Evolutionary conservation across 2,888 invertebrate genomes (phyloP), one percentile per base, ranked within the genome.

Genomic region (Drosophila atroscutellata): DNA sequence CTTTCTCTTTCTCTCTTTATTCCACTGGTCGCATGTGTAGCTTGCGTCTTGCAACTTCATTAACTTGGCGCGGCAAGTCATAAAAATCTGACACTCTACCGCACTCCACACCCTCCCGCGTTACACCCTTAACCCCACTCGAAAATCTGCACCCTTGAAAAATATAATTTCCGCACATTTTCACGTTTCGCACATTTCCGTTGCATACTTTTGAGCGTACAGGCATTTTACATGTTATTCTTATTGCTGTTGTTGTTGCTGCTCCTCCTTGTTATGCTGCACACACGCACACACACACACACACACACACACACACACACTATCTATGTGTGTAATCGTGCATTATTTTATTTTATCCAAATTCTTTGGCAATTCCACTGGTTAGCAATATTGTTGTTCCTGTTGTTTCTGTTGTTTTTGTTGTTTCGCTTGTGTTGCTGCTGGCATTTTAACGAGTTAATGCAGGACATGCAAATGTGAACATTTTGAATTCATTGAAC

Each of bases 361-460:
- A 84, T 84, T 84, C 82, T 75, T 85, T 82, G 78, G 61, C 64
- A 51, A 52, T 65, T 62, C 59, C 55, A 81, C 71, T 62, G 52
- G 72, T 69, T 61, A 67, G 65, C 54, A 55, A 75, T 65, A 37
- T 66, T 65, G 63, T 75, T 69, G 45, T 45, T 76, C 62, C 57
- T 72, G 58, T 60, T 64, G 58, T 51, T 62, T 32, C 54, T 64
- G 57, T 36, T 57, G 60, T 62, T 70, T 64, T 20, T 70, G 61
- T 49, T 74, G 45, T 47, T 56, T 55, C 74, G 74, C 49, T 67
- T 54, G 61, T 73, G 76, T 56, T 62, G 58, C 72, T 86, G 88
- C 70, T 86, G 88, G 83, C 88, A 89, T 90, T 87, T 86, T 76
- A 91, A 91, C 89, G 90, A 90, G 90, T 88, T 88, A 91, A 90